A percentile compares a stretch with the other conserved stretches of the same genome.
Conservation (phyloP, 2,797 vertebrate genomes). For the Dipus sagitta region DNA sequence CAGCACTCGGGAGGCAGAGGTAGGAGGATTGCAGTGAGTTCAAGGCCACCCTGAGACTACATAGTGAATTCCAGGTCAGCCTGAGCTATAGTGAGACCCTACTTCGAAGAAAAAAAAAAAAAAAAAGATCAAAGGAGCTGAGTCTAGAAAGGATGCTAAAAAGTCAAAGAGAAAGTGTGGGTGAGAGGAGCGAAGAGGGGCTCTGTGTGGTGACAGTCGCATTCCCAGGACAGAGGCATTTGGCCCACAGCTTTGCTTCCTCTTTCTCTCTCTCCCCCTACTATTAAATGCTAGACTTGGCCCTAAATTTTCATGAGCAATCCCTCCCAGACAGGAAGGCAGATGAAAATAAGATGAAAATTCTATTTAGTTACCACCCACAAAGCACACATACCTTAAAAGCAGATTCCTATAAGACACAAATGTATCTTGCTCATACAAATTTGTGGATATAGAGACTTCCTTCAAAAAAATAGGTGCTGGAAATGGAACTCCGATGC, state of each 20-base stretch:
- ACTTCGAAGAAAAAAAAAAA: too few species aligned
- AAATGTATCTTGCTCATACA: neutral
- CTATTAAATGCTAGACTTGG: neutral
- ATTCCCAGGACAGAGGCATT: neutral
- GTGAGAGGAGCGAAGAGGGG: neutral
- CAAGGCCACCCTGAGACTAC: too few species aligned
- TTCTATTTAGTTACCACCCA: neutral
- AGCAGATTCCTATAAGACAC: neutral
- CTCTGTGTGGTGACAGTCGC: neutral
- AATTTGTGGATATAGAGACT: neutral
- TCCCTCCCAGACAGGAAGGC: neutral
- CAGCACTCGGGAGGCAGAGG: too few species aligned
- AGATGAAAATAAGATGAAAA: neutral
- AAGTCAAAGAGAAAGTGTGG: neutral
- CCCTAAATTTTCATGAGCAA: neutral
- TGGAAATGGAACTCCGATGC: neutral
- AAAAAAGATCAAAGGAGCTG: neutral
- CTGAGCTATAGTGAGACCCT: too few species aligned
- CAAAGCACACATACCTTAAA: neutral
- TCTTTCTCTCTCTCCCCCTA: neutral
- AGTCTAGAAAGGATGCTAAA: neutral
- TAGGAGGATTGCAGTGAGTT: too few species aligned
- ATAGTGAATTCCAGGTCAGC: too few species aligned
- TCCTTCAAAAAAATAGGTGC: neutral
- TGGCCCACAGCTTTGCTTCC: neutral